phyloP scores from a whole-genome alignment of 2,797 vertebrate species.

The Glossophaga mutica region DNA sequence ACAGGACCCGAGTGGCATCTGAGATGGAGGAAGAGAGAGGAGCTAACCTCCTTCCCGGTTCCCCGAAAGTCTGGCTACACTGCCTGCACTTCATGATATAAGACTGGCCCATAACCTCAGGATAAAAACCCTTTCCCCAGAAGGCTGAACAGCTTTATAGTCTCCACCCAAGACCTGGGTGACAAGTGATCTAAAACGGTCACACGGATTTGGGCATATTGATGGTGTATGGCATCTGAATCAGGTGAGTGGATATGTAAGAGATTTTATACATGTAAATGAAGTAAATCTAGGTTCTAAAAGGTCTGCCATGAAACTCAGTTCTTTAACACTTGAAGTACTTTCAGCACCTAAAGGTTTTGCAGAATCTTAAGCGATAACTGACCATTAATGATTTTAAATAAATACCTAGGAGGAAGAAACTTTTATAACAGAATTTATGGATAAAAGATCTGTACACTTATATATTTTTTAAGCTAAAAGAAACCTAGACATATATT shows the following conservation, averaged over 20 bases:
- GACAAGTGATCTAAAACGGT: not conserved
- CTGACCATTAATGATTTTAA: not conserved
- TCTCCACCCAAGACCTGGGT: not conserved
- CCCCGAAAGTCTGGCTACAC: no score
- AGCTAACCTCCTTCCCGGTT: no score
- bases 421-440: not conserved
- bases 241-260: not conserved
- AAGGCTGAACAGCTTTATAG: not conserved
- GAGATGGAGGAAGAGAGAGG: not conserved
- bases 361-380: not conserved
- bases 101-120: not conserved
- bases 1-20: fast-evolving
- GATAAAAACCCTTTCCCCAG: not conserved
- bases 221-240: not conserved
- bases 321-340: not conserved
- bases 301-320: not conserved
- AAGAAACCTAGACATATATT: not conserved
- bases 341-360: not conserved
- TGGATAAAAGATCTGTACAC: not conserved
- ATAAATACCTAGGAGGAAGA: not conserved
- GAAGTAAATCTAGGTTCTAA: not conserved
- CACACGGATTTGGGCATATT: not conserved
- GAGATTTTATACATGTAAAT: not conserved
- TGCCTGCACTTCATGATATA: not conserved
- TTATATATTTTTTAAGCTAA: not conserved